Evolutionary conservation across 2,888 invertebrate genomes (phyloP).

Genomic region (Dicranocentrus wangi): DNA sequence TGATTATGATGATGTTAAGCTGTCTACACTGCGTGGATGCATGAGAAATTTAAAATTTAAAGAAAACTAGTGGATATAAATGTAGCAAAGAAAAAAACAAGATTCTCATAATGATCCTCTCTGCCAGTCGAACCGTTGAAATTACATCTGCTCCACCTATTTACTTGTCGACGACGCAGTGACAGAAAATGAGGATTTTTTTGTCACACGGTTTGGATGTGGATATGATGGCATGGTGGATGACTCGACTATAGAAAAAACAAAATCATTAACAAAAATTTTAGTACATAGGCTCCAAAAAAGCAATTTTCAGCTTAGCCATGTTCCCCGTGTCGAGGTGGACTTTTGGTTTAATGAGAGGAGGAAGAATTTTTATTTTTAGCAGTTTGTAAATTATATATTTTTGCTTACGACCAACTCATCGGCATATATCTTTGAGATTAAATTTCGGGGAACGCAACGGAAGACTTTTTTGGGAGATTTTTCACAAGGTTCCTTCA

Average conservation of each 20-base stretch:
- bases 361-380: too few relatives aligned
- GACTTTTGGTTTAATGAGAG: conserved; percentile 53
- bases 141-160: conserved; percentile 67
- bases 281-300: conserved; percentile 69
- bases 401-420: too few relatives aligned
- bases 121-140: conserved; percentile 62
- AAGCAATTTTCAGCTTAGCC: conserved; percentile 72
- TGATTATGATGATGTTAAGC: conserved; percentile 34
- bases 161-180: conserved; percentile 63
- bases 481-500: conserved; percentile 59
- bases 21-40: conserved; percentile 36
- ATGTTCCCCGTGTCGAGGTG: conserved; percentile 58
- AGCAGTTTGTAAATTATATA: too few relatives aligned
- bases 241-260: conserved; percentile 33
- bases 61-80: neutral
- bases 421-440: too few relatives aligned
- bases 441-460: too few relatives aligned
- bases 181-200: conserved; percentile 39
- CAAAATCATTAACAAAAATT: conserved; percentile 58
- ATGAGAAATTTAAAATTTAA: conserved; percentile 52
- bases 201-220: conserved; percentile 59
- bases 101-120: conserved; percentile 49
- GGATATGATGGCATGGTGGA: too few relatives aligned
- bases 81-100: neutral
- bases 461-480: conserved; percentile 34